Evolutionary conservation across 1,140 invertebrate genomes (phyloP), one percentile per base, ranked within the genome.

Genomic region (Pseudomyrmex cubaensis): DNA sequence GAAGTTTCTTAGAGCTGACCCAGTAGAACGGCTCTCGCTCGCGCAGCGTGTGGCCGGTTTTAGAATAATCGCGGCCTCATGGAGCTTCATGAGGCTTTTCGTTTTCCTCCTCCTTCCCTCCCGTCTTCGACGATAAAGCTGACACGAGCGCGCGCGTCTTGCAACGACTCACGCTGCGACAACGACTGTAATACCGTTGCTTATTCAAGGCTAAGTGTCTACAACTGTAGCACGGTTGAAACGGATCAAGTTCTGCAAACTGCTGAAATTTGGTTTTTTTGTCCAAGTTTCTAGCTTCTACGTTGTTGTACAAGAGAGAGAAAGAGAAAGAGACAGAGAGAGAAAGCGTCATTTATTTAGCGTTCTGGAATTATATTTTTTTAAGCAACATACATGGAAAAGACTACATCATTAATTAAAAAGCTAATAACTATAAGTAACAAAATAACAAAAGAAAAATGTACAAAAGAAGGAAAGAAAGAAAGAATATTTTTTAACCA

Each of bases 31-130:
- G 15, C 76, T 70, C 15, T 35, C 20, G 20, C 20, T 66, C 82
- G 82, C 82, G 73, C 82, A 83, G 82, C 82, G 62, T 83, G 82
- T 77, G 82, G 82, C 73, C 82, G 61, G 73, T 57, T 76, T 76
- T 44, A 75, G 82, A 83, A 83, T 83, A 83, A 74, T 75, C 57
- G 46, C 62, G n/a, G 57, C 20, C 48, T 35, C 35, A 35, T 35
- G 35, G 22, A 56, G 72, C 80, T 82, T 74, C 72, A 59, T 82
- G 59, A 59, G 80, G 70, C 59, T 72, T 62, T 50, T n/a, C 66
- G 75, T 70, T 35, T 44, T 35, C 64, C 48, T 72, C 35, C 44
- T n/a, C 66, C 63, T 70, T 35, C 54, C 44, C 64, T 35, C 48
- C 62, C 54, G 66, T 54, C 52, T 59, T 59, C 66, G 54, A 61